Conservation (phyloP, 2,113 vertebrate species). For the Brachyhypopomus occidentalis region DNA sequence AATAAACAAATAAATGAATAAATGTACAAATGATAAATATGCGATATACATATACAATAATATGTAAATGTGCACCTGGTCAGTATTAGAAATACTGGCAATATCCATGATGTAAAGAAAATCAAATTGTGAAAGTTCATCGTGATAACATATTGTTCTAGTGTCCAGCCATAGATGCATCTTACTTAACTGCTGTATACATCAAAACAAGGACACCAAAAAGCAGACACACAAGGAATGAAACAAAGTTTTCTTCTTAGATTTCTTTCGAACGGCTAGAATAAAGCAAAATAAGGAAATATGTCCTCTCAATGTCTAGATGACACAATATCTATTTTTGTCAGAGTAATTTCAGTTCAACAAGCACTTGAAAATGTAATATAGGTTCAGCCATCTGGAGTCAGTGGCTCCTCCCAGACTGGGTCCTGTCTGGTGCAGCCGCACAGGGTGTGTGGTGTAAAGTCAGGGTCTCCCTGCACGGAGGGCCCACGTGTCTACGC, state of each 20-base stretch:
- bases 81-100: too few relatives aligned
- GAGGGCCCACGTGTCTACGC: background rate
- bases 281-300: conserved; percentile 2
- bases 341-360: conserved; percentile 14
- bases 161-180: too few relatives aligned
- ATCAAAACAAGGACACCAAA: background rate
- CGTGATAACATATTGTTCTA: too few relatives aligned
- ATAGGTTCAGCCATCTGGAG: conserved; percentile 8
- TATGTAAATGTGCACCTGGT: too few relatives aligned
- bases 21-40: too few relatives aligned
- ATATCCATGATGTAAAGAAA: too few relatives aligned
- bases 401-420: conserved; percentile 2
- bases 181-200: too few relatives aligned
- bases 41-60: too few relatives aligned
- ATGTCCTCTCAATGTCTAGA: conserved; percentile 1
- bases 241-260: background rate
- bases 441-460: background rate
- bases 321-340: conserved; percentile 7
- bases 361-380: conserved; percentile 20
- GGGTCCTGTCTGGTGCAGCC: too few relatives aligned
- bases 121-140: too few relatives aligned
- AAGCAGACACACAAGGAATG: background rate
- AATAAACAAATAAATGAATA: too few relatives aligned
- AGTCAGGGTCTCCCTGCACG: conserved; percentile 2
- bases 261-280: background rate